phyloP scores from a whole-genome alignment of 2,888 invertebrate genomes.

The Micropterix aruncella region DNA sequence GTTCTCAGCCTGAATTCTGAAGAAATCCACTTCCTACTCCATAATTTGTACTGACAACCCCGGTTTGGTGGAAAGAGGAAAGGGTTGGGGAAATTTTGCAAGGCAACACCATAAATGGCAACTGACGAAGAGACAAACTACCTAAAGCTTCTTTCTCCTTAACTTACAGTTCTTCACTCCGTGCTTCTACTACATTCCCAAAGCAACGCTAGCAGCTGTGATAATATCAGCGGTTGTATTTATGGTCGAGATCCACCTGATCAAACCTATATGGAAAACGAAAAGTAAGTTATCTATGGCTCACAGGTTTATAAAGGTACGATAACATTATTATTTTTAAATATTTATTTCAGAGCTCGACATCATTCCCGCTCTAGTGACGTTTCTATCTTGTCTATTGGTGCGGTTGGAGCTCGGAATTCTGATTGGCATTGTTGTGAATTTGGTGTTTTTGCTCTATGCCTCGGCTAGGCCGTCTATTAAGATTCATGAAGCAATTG shows the following conservation, averaged over 20 bases:
- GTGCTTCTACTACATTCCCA: conserved; percentile 69
- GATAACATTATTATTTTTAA: conserved; percentile 4
- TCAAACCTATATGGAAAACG: conserved; percentile 67
- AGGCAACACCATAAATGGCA: no score
- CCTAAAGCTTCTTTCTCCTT: no score
- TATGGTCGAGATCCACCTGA: conserved; percentile 70
- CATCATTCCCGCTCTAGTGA: conserved; percentile 67
- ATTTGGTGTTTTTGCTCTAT: conserved; percentile 68
- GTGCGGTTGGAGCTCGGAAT: conserved; percentile 82
- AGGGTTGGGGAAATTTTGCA: no score
- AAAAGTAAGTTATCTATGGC: conserved; percentile 45
- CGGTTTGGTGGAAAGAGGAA: no score
- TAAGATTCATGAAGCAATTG: conserved; percentile 48
- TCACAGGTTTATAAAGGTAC: not conserved
- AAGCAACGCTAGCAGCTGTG: conserved; percentile 64
- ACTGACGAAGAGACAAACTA: no score
- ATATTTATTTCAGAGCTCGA: conserved; percentile 54
- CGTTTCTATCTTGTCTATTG: conserved; percentile 66
- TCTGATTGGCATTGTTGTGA: conserved; percentile 65
- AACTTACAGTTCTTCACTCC: conserved; percentile 73
- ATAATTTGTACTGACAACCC: no score
- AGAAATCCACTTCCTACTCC: no score
- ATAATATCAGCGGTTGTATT: conserved; percentile 79
- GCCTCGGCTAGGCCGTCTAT: conserved; percentile 74
- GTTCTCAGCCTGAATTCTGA: no score